These are phyloP conservation scores for Delia radicum DNA, from an alignment of 1,140 invertebrate genomes.

Conservation along the genomic window DNA sequence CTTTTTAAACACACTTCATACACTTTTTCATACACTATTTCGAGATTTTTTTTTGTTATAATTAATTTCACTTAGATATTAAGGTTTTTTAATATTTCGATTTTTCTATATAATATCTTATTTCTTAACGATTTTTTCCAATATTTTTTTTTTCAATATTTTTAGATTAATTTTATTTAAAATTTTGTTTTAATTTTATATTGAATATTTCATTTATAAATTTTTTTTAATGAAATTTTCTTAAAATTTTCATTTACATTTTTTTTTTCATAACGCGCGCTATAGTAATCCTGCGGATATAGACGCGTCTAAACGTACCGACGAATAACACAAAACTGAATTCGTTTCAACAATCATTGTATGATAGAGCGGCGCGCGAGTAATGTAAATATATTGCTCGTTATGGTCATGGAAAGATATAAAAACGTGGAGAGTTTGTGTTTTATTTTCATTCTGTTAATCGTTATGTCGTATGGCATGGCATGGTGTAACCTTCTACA, in stretches of 20 bases:
- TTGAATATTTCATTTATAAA: neutral
- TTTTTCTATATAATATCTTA: neutral
- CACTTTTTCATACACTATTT: no score
- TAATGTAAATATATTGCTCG: conserved; percentile 24
- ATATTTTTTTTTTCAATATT: neutral
- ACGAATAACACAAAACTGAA: conserved; percentile 48
- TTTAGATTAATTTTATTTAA: neutral
- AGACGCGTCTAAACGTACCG: conserved; percentile 45
- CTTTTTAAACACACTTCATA: no score
- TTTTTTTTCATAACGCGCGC: conserved; percentile 20
- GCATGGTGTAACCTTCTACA: neutral
- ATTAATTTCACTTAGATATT: no score
- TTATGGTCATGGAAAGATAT: conserved; percentile 34
- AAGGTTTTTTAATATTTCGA: no score
- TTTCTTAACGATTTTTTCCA: neutral
- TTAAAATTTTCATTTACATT: neutral
- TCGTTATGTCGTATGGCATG: neutral
- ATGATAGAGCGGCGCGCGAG: conserved; percentile 24
- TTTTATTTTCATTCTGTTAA: neutral
- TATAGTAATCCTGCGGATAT: conserved; percentile 32
- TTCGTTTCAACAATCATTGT: conserved; percentile 20
- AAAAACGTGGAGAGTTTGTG: neutral
- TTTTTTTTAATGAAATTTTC: neutral
- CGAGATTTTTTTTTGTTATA: no score
- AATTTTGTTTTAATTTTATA: neutral